Conservation (phyloP, 2,113 vertebrate species). For the Rhea pennata region DNA sequence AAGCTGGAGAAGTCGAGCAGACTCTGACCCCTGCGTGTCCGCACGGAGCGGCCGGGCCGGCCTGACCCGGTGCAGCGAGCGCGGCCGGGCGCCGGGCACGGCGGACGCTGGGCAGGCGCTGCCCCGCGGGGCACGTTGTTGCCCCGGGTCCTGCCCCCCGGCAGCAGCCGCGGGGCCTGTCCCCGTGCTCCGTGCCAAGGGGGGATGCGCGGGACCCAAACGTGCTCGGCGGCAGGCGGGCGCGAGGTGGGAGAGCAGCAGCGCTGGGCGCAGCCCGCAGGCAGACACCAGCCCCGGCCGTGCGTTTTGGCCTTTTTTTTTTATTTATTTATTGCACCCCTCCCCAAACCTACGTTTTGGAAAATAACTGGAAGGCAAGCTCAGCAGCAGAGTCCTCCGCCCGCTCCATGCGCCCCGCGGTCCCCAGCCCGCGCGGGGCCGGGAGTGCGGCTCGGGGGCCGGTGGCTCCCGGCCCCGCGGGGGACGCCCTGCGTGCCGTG, state of each 20-base stretch:
- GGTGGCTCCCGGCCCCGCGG: neutral
- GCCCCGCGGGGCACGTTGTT: neutral
- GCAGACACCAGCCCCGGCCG: accelerated
- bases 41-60: accelerated
- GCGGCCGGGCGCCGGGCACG: neutral
- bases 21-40: neutral
- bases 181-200: neutral
- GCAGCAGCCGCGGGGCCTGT: accelerated
- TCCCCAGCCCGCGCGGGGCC: neutral
- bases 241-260: neutral
- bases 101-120: neutral
- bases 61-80: neutral
- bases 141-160: neutral
- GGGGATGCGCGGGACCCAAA: no score
- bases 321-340: constrained; percentile 35
- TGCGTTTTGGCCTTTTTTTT: neutral
- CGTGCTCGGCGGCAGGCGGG: neutral
- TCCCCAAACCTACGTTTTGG: neutral
- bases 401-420: neutral
- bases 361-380: neutral
- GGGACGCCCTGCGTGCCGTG: neutral
- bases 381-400: neutral
- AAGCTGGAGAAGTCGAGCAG: constrained; percentile 47
- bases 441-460: neutral
- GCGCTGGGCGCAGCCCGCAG: accelerated